Conservation (phyloP, 2,797 vertebrate species). For the Champsocephalus esox region DNA sequence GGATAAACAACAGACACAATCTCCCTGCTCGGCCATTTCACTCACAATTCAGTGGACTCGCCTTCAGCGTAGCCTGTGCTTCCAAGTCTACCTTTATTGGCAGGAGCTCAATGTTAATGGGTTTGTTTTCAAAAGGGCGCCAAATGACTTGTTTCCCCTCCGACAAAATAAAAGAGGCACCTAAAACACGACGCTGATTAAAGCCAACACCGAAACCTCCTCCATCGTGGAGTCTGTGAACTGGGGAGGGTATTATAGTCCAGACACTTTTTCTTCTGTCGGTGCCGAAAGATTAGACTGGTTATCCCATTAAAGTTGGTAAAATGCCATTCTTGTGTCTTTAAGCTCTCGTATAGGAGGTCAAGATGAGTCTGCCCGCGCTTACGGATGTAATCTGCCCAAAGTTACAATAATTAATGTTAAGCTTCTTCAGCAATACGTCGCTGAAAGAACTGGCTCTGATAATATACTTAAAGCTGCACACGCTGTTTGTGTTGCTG, state of each 20-base stretch:
- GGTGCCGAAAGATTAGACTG: slow-evolving; percentile 99
- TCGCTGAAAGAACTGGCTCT: slow-evolving; percentile 97
- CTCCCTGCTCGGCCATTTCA: slow-evolving; percentile 42
- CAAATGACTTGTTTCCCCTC: slow-evolving; percentile 6
- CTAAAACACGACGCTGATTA: slow-evolving; percentile 86
- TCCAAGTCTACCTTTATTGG: slow-evolving; percentile 71
- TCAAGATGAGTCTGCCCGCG: slow-evolving; percentile 98
- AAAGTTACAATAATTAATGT: slow-evolving; percentile 99
- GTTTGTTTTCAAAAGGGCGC: slow-evolving; percentile 24
- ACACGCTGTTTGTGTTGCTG: slow-evolving; percentile 95
- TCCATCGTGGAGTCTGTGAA: slow-evolving; percentile 83
- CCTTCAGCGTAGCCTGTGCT: slow-evolving; percentile 20
- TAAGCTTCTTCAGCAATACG: slow-evolving; percentile 99
- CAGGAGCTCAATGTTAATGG: slow-evolving; percentile 23
- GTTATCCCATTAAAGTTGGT: slow-evolving; percentile 99
- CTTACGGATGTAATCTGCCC: slow-evolving; percentile 99
- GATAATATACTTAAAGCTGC: slow-evolving; percentile 98
- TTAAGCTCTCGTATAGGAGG: slow-evolving; percentile 99
- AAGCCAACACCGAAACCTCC: slow-evolving; percentile 79
- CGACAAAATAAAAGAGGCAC: slow-evolving; percentile 74
- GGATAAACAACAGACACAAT: slow-evolving; percentile 57
- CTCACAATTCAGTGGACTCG: slow-evolving; percentile 44
- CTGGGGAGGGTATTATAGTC: slow-evolving; percentile 96
- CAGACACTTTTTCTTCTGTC: slow-evolving; percentile 95
- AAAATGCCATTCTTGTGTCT: slow-evolving; percentile 99